These are phyloP conservation scores for Matsumurasca onukii DNA, from an alignment of 1,140 invertebrate genomes.

Conservation along the genomic window DNA sequence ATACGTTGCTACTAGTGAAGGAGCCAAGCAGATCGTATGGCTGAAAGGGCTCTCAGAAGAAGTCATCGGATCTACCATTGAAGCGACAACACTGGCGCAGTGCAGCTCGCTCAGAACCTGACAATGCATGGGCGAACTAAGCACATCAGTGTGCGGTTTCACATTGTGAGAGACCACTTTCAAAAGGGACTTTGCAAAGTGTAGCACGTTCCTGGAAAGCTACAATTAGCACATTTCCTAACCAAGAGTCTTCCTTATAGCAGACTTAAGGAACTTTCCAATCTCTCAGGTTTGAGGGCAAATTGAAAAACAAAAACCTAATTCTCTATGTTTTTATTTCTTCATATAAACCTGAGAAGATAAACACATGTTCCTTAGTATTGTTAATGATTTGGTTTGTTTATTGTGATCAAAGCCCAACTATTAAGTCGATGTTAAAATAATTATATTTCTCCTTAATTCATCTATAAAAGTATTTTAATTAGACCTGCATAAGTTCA, in stretches of 20 bases:
- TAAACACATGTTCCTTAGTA: too few species aligned
- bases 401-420: too few species aligned
- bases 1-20: conserved; percentile 49
- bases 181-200: neutral
- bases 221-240: neutral
- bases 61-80: neutral
- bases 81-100: conserved; percentile 1
- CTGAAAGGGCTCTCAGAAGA: conserved; percentile 39
- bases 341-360: too few species aligned
- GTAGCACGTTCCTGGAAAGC: neutral
- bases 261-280: too few species aligned
- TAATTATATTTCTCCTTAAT: too few species aligned
- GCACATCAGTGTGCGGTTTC: neutral
- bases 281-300: neutral
- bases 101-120: too few species aligned
- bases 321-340: too few species aligned
- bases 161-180: neutral
- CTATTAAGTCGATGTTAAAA: too few species aligned
- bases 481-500: too few species aligned
- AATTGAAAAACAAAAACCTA: neutral
- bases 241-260: neutral
- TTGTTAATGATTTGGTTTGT: too few species aligned
- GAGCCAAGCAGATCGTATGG: conserved; percentile 47
- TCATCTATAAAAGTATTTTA: too few species aligned
- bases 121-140: conserved; percentile 1